Conservation (phyloP, 2,888 invertebrate species). For the Polyploca ridens region DNA sequence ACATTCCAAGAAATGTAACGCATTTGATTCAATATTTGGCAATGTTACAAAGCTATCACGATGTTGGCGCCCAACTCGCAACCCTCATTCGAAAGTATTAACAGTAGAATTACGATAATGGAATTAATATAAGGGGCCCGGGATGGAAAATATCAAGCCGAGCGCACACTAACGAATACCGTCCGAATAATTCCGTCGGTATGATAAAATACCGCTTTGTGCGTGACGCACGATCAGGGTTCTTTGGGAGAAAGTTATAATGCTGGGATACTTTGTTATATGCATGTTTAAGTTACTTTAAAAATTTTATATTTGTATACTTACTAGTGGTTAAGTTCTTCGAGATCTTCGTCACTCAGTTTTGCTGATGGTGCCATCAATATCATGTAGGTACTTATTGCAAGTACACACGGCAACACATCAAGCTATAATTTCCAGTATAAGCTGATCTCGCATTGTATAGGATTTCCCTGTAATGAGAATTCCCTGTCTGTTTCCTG, state of each 20-base stretch:
- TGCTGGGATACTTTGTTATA: not conserved
- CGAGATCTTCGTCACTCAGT: too few relatives aligned
- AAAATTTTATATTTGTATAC: too few relatives aligned
- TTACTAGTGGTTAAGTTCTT: too few relatives aligned
- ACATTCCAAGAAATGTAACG: conserved; percentile 26
- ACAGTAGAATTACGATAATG: conserved; percentile 57
- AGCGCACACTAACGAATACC: conserved; percentile 8
- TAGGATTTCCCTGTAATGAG: too few relatives aligned
- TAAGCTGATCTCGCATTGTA: too few relatives aligned
- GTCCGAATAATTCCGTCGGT: not conserved
- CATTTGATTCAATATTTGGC: conserved; percentile 53
- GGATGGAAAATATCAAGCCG: conserved; percentile 27
- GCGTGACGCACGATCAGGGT: conserved; percentile 2
- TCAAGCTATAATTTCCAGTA: too few relatives aligned
- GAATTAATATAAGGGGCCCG: conserved; percentile 49
- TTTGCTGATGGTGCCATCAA: too few relatives aligned
- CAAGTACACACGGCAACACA: too few relatives aligned
- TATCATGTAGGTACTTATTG: too few relatives aligned
- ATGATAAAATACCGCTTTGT: not conserved
- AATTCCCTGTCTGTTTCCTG: too few relatives aligned
- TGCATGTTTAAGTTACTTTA: not conserved
- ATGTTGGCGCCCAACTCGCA: conserved; percentile 47
- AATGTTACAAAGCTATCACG: conserved; percentile 37
- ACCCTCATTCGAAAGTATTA: conserved; percentile 42
- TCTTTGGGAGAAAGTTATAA: not conserved